These are phyloP conservation scores for Myodes glareolus DNA, from an alignment of 2,113 vertebrate species.

Conservation along the genomic window DNA sequence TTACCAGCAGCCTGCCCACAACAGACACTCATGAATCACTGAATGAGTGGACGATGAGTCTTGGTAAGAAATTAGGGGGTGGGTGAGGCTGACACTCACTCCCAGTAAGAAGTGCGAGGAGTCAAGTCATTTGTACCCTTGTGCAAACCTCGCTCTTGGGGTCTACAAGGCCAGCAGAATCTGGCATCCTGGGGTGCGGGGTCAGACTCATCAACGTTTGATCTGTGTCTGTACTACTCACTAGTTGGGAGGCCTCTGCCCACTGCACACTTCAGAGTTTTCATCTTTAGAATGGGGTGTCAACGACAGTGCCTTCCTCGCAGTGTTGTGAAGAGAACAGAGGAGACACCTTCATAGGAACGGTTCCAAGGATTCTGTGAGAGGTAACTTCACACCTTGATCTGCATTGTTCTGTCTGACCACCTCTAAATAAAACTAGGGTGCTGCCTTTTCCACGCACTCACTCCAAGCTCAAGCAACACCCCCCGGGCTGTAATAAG, in stretches of 20 bases:
- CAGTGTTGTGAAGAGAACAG: not conserved
- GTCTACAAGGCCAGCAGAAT: not conserved
- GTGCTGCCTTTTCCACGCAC: too few relatives aligned
- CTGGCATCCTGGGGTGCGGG: not conserved
- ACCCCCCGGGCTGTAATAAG: not conserved
- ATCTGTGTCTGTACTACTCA: not conserved
- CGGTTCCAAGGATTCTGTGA: not conserved
- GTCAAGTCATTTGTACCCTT: not conserved
- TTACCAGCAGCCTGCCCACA: not conserved
- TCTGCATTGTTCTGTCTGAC: not conserved
- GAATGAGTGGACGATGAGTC: not conserved
- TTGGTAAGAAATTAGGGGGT: not conserved
- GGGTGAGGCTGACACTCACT: not conserved
- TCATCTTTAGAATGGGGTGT: not conserved
- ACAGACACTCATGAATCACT: not conserved
- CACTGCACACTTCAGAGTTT: not conserved
- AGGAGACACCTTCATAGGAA: not conserved
- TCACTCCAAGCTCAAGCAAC: not conserved
- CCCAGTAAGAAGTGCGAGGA: not conserved
- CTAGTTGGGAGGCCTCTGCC: not conserved
- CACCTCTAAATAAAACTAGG: not conserved
- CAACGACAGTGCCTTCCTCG: not conserved
- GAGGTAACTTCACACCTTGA: not conserved
- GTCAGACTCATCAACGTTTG: not conserved
- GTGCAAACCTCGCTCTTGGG: accelerated